phyloP scores from a whole-genome alignment of 2,113 vertebrate genomes.

The Tautogolabrus adspersus region DNA sequence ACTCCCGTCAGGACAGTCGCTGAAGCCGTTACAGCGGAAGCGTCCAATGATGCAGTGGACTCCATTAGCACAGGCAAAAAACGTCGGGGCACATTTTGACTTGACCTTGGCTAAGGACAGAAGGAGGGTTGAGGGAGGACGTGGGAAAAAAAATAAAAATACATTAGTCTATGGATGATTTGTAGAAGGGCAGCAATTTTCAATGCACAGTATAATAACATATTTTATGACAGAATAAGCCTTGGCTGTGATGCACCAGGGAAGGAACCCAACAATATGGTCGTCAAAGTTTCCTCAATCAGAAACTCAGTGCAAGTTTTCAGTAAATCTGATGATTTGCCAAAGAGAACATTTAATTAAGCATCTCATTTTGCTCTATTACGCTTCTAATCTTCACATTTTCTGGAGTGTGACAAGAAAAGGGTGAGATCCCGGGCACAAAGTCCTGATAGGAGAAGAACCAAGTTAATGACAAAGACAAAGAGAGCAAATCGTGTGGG shows the following conservation, averaged over 20 bases:
- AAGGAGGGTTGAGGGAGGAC: neutral
- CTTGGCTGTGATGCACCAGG: slow-evolving; percentile 27
- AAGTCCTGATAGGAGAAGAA: slow-evolving; percentile 39
- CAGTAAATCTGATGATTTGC: neutral
- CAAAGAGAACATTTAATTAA: slow-evolving; percentile 38
- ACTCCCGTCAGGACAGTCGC: slow-evolving; percentile 95
- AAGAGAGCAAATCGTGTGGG: slow-evolving; percentile 51
- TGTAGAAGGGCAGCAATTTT: slow-evolving; percentile 18
- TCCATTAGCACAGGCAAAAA: slow-evolving; percentile 94
- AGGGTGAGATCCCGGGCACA: slow-evolving; percentile 16
- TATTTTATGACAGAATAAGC: slow-evolving; percentile 45
- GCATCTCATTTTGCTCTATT: slow-evolving; percentile 19
- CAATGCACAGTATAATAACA: slow-evolving; percentile 1
- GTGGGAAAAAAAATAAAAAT: slow-evolving; percentile 27
- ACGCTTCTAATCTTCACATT: slow-evolving; percentile 39
- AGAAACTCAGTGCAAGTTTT: too few species aligned
- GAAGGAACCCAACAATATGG: neutral
- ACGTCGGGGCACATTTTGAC: slow-evolving; percentile 92
- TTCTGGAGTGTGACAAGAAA: slow-evolving; percentile 39
- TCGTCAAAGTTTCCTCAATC: too few species aligned
- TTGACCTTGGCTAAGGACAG: slow-evolving; percentile 88
- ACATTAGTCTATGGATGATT: slow-evolving; percentile 30
- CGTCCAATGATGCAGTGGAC: slow-evolving; percentile 98
- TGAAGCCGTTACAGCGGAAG: slow-evolving; percentile 95
- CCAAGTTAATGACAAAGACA: slow-evolving; percentile 66